Evolutionary conservation across 2,797 vertebrate genomes (phyloP), one percentile per base, ranked within the genome.

Genomic region (Aplochiton taeniatus): DNA sequence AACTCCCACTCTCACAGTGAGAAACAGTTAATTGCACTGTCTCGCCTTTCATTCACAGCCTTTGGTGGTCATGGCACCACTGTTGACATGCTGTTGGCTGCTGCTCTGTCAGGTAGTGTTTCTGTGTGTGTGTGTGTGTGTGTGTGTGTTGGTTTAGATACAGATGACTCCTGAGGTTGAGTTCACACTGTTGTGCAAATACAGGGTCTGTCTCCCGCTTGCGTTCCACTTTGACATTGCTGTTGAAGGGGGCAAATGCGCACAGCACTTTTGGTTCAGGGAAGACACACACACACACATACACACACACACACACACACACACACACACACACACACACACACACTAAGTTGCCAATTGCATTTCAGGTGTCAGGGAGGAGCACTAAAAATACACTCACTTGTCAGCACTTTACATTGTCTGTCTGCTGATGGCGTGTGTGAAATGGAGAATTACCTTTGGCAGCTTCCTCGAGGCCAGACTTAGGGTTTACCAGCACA

Each of bases 371-470:
- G 54, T n/a, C 54, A 70, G 70, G 76, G 73, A 84, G 80, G 81
- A 85, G 74, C 63, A 69, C 81, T 80, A 79, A 85, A 86, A 88
- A 87, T 86, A 88, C 72, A 77, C 73, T 71, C 73, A 68, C 73
- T 73, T 81, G 87, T 90, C 87, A 88, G 87, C 85, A 84, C 78
- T 89, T 88, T 81, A 68, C 69, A 75, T 75, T 81, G 81, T 81
- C 77, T 82, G 75, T 87, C 78, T 86, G 81, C 72, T 60, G 67
- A 77, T 81, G 73, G 77, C 70, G 51, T n/a, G 47, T 81, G 87
- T 90, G 83, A 89, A 87, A 87, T 89, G 87, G 80, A 89, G 83
- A 88, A 88, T 83, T 79, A 81, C 87, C 77, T 43, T 79, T 76
- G 82, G 84, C 80, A 75, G 71, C 85, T 82, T 73, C 87, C 84